Evolutionary conservation across 2,797 vertebrate genomes (phyloP), one percentile per base, ranked within the genome.

Genomic region (Rhodeus uyekii): DNA sequence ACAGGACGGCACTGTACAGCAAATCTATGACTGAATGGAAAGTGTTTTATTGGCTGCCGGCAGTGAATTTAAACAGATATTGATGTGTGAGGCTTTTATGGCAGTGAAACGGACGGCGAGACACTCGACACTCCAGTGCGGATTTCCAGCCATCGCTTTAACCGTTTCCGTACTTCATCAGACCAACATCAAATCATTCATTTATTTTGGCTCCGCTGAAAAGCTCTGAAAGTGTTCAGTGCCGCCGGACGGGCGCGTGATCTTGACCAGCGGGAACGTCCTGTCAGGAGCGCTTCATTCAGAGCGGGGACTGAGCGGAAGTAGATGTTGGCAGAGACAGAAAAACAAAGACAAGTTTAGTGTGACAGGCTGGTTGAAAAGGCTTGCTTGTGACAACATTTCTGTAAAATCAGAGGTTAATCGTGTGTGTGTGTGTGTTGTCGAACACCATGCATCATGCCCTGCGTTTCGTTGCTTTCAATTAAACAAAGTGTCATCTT

Each of bases 281-380:
- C 88, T 90, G 90, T 92, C 90, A 64, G 85, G 85, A 84, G 85
- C 85, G 68, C 90, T 93, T 89, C 88, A 89, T 90, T 91, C 78
- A 67, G 81, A 9, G 19, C 27, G 14, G 27, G 22, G 74, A 55
- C 44, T 77, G 85, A 64, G 86, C 88, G 90, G 24, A 69, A 44
- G 19, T 18, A 19, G 8, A 10, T 69, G 67, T 19, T 29, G 89
- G 81, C 69, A 46, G 14, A 19, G 9, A 29, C 67, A 0, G 7
- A 44, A 2, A 53, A 50, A 50, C 18, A 8, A 60, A 24, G 32
- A 22, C 19, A 22, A 5, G 12, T 64, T 22, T 64, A 22, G 34
- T 36, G 34, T 22, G 61, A 60, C 5, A 0, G 3, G 24, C 27
- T 60, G 14, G 14, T 29, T 60, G 6, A 14, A 60, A 29, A 29